Percentiles rank a stretch among this genome's conserved stretches.
Evolutionary conservation across 1,140 invertebrate species (phyloP).

Genomic region (Carposina sasakii): DNA sequence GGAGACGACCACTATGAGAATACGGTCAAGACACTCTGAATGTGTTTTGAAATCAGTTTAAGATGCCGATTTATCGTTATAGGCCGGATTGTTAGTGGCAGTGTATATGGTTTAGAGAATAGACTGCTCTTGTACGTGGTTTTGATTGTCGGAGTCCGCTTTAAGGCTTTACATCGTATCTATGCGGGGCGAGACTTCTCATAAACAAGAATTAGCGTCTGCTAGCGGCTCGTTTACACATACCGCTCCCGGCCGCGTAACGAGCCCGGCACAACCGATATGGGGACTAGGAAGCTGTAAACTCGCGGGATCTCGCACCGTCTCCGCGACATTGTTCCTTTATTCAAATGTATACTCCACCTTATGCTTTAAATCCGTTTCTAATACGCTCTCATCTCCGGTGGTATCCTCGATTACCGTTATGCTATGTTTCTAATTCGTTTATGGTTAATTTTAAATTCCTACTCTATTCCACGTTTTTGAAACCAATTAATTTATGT

Average conservation of each 20-base stretch:
- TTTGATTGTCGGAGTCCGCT: conserved; percentile 47
- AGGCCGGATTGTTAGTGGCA: conserved; percentile 28
- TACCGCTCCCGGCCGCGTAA: conserved; percentile 58
- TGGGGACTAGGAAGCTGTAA: conserved; percentile 53
- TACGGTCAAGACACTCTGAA: conserved; percentile 31
- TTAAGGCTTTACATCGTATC: conserved; percentile 46
- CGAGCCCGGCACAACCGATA: conserved; percentile 59
- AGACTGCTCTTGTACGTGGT: conserved; percentile 28
- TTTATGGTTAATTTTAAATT: too few relatives aligned
- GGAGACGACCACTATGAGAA: conserved; percentile 22
- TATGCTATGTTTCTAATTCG: too few relatives aligned
- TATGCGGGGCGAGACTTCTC: conserved; percentile 38
- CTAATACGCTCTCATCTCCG: too few relatives aligned
- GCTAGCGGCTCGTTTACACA: conserved; percentile 64
- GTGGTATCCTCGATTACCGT: too few relatives aligned
- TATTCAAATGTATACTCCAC: conserved; percentile 5
- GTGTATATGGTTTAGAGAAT: conserved; percentile 28
- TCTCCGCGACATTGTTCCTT: conserved; percentile 30
- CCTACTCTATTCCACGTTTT: too few relatives aligned
- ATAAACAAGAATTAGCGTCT: conserved; percentile 69
- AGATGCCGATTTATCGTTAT: conserved; percentile 22
- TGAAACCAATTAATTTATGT: too few relatives aligned
- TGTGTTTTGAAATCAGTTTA: conserved; percentile 21
- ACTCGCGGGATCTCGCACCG: conserved; percentile 38
- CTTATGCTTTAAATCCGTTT: too few relatives aligned